These are phyloP conservation scores for Pentalonia nigronervosa DNA, from an alignment of 1,140 invertebrate genomes.

Conservation along the genomic window DNA sequence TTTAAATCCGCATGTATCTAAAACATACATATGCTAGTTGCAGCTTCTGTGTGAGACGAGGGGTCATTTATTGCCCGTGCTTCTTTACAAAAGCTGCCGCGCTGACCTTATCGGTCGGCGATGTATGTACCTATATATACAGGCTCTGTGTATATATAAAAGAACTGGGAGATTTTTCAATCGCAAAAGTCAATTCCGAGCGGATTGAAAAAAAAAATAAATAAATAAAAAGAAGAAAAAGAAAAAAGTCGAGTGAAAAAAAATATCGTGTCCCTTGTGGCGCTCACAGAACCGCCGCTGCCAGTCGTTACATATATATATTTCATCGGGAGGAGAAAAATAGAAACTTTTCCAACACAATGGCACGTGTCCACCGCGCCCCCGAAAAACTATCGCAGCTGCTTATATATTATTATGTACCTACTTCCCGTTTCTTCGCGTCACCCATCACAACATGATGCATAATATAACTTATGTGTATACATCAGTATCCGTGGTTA, in stretches of 20 bases:
- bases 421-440: neutral
- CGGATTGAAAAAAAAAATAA: slow-evolving; percentile 50
- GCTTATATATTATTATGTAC: neutral
- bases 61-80: slow-evolving; percentile 56
- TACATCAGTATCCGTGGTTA: neutral
- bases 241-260: slow-evolving; percentile 4
- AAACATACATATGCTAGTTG: slow-evolving; percentile 31
- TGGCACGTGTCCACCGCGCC: slow-evolving; percentile 50
- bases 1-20: slow-evolving; percentile 43
- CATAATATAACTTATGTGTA: neutral
- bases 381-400: neutral
- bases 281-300: neutral
- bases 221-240: neutral
- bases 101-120: slow-evolving; percentile 54
- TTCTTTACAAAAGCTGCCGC: slow-evolving; percentile 53
- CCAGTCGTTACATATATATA: neutral
- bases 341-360: slow-evolving; percentile 41
- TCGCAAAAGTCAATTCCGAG: slow-evolving; percentile 46
- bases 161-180: slow-evolving; percentile 52
- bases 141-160: slow-evolving; percentile 4
- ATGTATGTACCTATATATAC: neutral
- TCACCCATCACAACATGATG: neutral
- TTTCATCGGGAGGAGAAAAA: slow-evolving; percentile 22
- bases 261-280: slow-evolving; percentile 45
- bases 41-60: slow-evolving; percentile 26